Percentiles rank a stretch among this genome's conserved stretches.
phyloP scores from a whole-genome alignment of 2,888 invertebrate species.

The Cetonia aurata region DNA sequence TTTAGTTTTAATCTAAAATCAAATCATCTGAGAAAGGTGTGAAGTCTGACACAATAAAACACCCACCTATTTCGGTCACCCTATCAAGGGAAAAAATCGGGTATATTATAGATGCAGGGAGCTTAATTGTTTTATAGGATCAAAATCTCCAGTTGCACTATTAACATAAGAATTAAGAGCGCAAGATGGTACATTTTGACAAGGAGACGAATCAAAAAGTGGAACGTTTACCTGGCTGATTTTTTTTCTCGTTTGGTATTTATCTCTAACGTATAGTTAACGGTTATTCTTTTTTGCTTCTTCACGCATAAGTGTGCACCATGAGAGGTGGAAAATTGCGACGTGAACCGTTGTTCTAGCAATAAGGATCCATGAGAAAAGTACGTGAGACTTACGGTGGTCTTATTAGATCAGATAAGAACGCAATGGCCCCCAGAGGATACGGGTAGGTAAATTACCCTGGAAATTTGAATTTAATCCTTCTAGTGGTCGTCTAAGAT shows the following conservation, averaged over 20 bases:
- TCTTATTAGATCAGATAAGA: conserved; percentile 44
- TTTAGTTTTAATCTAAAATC: conserved; percentile 46
- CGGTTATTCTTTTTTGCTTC: conserved; percentile 27
- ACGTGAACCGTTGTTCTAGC: background rate
- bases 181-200: conserved; percentile 39
- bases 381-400: background rate
- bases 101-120: conserved; percentile 56
- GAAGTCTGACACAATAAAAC: conserved; percentile 45
- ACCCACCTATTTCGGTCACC: conserved; percentile 41
- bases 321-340: conserved; percentile 20
- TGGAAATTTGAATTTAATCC: conserved; percentile 61
- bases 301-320: background rate
- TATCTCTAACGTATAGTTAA: conserved; percentile 17
- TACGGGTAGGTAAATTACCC: conserved; percentile 59
- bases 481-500: conserved; percentile 57
- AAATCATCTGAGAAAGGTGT: conserved; percentile 43
- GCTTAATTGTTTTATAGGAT: conserved; percentile 59
- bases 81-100: conserved; percentile 47
- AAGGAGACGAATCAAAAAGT: conserved; percentile 36
- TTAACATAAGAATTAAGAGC: conserved; percentile 57
- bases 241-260: conserved; percentile 7
- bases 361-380: background rate
- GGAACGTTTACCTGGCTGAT: conserved; percentile 13
- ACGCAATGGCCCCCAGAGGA: conserved; percentile 44
- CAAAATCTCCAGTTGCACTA: conserved; percentile 55